A percentile compares a stretch with the other conserved stretches of the same genome.
Evolutionary conservation across 2,888 invertebrate species (phyloP).

Genomic region (Arge pagana): DNA sequence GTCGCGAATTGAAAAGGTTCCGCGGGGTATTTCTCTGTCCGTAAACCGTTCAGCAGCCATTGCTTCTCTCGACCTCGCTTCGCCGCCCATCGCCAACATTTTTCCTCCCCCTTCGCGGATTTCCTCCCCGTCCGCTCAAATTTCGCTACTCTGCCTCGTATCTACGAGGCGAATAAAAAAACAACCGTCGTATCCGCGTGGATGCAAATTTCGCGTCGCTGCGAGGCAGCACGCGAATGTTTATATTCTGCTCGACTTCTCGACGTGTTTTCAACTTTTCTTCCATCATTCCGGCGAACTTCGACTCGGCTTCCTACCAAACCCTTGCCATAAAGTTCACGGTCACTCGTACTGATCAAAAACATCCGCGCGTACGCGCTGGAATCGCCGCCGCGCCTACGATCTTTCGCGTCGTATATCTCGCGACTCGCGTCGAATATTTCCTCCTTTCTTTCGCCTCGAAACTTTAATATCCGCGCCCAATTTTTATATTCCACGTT

Average conservation of each 20-base stretch:
- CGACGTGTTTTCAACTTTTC: constrained; percentile 11
- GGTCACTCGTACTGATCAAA: too few species aligned
- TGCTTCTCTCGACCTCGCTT: background rate
- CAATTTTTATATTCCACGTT: too few species aligned
- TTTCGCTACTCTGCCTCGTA: too few species aligned
- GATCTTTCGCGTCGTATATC: too few species aligned
- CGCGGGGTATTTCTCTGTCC: constrained; percentile 6
- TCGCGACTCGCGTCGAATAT: too few species aligned
- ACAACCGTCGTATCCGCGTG: constrained; percentile 9
- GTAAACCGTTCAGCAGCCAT: background rate
- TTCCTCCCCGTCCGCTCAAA: too few species aligned
- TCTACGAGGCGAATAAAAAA: constrained; percentile 1
- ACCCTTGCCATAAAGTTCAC: too few species aligned
- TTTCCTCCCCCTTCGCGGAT: background rate
- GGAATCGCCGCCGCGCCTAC: too few species aligned
- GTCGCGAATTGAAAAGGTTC: constrained; percentile 20
- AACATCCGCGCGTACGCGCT: too few species aligned
- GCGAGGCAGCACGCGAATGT: constrained; percentile 8
- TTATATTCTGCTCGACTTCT: constrained; percentile 14
- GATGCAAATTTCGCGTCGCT: constrained; percentile 15
- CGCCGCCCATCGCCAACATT: background rate
- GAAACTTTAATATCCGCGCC: too few species aligned
- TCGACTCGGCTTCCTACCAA: too few species aligned
- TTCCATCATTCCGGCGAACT: constrained; percentile 8
- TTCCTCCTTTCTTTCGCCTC: too few species aligned